phyloP scores from a whole-genome alignment of 2,113 vertebrate species.

The Nerophis ophidion region DNA sequence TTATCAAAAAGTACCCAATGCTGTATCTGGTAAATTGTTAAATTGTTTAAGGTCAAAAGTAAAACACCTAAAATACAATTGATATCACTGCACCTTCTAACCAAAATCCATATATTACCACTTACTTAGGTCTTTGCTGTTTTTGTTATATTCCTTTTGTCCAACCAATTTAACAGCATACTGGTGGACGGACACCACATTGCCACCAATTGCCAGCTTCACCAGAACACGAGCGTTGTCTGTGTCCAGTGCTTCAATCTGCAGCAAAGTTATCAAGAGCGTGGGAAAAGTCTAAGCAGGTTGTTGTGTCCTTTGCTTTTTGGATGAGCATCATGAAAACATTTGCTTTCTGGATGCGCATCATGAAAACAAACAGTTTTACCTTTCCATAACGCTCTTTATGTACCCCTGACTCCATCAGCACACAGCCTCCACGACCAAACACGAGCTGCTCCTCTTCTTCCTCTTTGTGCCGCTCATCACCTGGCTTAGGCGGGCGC shows the following conservation, averaged over 20 bases:
- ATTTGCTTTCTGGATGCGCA: neutral
- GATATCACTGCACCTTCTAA: too few relatives aligned
- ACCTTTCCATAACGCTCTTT: conserved; percentile 85
- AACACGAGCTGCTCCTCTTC: conserved; percentile 73
- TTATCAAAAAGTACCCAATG: too few relatives aligned
- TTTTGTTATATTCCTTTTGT: conserved; percentile 76
- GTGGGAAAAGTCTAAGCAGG: neutral
- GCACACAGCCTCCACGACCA: conserved; percentile 72
- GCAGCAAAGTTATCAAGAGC: conserved; percentile 4
- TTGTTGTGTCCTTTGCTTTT: neutral
- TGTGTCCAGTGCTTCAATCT: conserved; percentile 85
- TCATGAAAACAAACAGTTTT: neutral
- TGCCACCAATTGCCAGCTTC: conserved; percentile 75
- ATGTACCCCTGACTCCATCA: conserved; percentile 77
- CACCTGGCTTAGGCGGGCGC: conserved; percentile 70
- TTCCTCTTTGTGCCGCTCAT: conserved; percentile 70
- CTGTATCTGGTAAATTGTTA: too few relatives aligned
- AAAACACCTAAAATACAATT: too few relatives aligned
- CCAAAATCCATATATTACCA: conserved; percentile 10
- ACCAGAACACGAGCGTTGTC: conserved; percentile 84
- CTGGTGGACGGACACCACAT: conserved; percentile 79
- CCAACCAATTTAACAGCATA: conserved; percentile 72
- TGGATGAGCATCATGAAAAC: neutral
- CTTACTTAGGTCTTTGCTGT: conserved; percentile 77
- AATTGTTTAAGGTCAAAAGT: too few relatives aligned